phyloP scores from a whole-genome alignment of 2,888 invertebrate species.

The Ophioninae sp. region DNA sequence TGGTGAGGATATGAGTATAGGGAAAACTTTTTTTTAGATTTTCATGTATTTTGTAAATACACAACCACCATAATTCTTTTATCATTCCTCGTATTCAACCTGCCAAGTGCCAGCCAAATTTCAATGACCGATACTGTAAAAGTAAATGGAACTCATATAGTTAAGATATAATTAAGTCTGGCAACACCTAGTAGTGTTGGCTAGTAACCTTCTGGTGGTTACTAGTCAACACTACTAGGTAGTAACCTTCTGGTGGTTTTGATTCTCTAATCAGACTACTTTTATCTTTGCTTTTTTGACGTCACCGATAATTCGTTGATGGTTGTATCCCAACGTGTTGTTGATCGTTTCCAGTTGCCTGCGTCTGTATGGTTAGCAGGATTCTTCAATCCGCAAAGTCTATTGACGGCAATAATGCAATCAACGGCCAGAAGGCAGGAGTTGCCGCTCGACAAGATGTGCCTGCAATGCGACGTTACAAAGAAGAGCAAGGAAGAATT shows the following conservation, averaged over 20 bases:
- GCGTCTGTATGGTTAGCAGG: slow-evolving; percentile 97
- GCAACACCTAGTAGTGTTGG: too few relatives aligned
- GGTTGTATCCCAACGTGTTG: not conserved
- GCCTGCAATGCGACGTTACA: slow-evolving; percentile 97
- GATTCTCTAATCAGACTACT: not conserved
- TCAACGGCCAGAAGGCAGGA: slow-evolving; percentile 96
- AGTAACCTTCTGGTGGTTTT: not conserved
- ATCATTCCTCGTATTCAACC: too few relatives aligned
- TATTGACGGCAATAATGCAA: slow-evolving; percentile 98
- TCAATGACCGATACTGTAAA: too few relatives aligned
- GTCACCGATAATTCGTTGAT: not conserved
- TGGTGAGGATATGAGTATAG: too few relatives aligned
- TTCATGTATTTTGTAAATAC: too few relatives aligned
- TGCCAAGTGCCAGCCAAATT: too few relatives aligned
- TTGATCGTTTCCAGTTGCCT: slow-evolving; percentile 86
- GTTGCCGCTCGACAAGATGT: slow-evolving; percentile 97
- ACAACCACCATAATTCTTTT: too few relatives aligned
- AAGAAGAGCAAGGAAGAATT: slow-evolving; percentile 98
- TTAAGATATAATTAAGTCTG: too few relatives aligned
- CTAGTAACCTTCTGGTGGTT: not conserved
- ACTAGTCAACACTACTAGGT: too few relatives aligned
- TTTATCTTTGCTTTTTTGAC: too few relatives aligned
- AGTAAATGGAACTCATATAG: too few relatives aligned
- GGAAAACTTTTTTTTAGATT: too few relatives aligned
- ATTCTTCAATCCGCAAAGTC: slow-evolving; percentile 98